Evolutionary conservation across 1,140 invertebrate species (phyloP).

Genomic region (Trypoxylus dichotomus): DNA sequence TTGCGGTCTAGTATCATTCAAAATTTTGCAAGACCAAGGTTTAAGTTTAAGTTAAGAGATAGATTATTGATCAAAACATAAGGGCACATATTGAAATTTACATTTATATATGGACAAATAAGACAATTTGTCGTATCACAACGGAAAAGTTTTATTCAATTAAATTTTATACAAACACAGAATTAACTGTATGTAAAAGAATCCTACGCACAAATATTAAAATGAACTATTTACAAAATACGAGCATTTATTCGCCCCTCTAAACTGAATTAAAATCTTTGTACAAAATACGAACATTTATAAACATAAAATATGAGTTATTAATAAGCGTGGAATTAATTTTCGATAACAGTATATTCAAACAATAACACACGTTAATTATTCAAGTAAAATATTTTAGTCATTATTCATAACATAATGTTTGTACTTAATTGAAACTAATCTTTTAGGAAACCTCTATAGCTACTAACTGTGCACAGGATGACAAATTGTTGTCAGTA

Average conservation of each 20-base stretch:
- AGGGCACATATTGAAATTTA: too few relatives aligned
- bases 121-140: too few relatives aligned
- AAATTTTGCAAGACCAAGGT: too few relatives aligned
- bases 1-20: too few relatives aligned
- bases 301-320: not conserved
- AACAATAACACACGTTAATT: too few relatives aligned
- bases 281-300: constrained; percentile 20
- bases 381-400: too few relatives aligned
- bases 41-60: too few relatives aligned
- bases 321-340: not conserved
- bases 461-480: not conserved
- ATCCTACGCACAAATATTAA: not conserved
- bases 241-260: not conserved
- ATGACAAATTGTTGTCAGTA: not conserved
- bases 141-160: not conserved
- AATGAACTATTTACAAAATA: constrained; percentile 28
- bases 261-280: constrained; percentile 19
- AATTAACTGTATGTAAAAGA: constrained; percentile 8
- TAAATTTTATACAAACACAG: constrained; percentile 11
- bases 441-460: not conserved
- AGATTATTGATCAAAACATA: too few relatives aligned
- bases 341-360: not conserved
- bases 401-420: not conserved
- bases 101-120: too few relatives aligned
- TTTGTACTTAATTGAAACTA: constrained; percentile 12